Base-by-base conservation (phyloP, 2,797 vertebrate genomes). In the Thripadectes ignobilis region DNA sequence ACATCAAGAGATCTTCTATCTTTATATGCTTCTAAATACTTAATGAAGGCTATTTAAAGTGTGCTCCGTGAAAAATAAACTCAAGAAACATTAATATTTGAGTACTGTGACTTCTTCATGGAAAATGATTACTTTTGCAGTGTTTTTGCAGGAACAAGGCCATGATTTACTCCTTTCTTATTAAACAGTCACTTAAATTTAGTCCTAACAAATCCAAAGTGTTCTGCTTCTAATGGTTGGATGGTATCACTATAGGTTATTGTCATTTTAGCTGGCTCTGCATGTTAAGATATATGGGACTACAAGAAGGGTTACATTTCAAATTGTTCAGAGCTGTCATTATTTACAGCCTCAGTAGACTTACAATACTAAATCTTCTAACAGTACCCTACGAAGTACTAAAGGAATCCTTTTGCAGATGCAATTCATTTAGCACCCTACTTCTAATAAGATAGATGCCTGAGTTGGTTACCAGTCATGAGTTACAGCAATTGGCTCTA, bases 21-120 rank as follows among this genome's bases (percentile, higher is more conserved):
- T 93, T 95, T 84, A 93, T 54, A 65, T 38, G 36, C 74, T 80
- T 88, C 89, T 96, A 71, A 95, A 95, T 96, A 79, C 80, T 95
- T 97, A 96, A 96, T 92, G 88, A 95, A 93, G 49, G 38, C 76
- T 95, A 95, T 94, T 96, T 93, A 77, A 94, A 96, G 74, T 22
- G 43, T 57, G 15, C 23, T 63, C 79, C 1, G 3, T 77, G 86
- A 92, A 94, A 96, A 95, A 94, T 22, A 96, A 85, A 92, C 80
- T 85, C 43, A 55, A 88, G 46, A n/a, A 89, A 75, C 89, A 92
- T 96, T 78, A 93, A 92, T 83, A 77, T 81, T 96, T 80, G 49
- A 93, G 16, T 48, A 74, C 49, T 43, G 49, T 24, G 69, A 93
- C 88, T 92, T 74, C 52, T 91, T 85, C 73, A 85, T 15, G 30